These are phyloP conservation scores for Rugalucina vietnamica DNA, from an alignment of 2,888 invertebrate species.

Conservation along the genomic window DNA sequence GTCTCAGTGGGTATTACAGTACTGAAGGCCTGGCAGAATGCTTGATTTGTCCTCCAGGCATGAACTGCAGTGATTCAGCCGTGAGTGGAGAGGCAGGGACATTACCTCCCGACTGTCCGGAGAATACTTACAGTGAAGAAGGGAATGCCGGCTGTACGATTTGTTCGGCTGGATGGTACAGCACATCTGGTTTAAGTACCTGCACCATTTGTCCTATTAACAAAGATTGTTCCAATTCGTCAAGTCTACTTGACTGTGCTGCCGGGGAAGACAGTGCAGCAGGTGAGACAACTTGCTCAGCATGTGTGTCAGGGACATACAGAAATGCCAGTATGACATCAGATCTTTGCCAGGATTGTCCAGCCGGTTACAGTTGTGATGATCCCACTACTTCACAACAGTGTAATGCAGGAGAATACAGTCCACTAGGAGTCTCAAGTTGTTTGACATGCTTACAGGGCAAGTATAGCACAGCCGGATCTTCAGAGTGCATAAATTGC, in stretches of 20 bases:
- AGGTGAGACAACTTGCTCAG: constrained; percentile 60
- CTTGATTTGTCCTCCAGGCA: constrained; percentile 53
- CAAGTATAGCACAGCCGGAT: neutral
- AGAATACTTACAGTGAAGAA: constrained; percentile 75
- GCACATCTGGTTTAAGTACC: too few species aligned
- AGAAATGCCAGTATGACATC: neutral
- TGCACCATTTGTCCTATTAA: constrained; percentile 19
- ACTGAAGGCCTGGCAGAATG: constrained; percentile 23
- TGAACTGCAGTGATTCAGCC: constrained; percentile 44
- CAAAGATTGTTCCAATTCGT: constrained; percentile 8
- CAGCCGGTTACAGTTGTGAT: neutral
- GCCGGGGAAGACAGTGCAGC: constrained; percentile 67
- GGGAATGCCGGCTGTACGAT: constrained; percentile 72
- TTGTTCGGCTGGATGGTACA: constrained; percentile 66
- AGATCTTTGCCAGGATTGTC: neutral
- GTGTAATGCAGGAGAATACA: neutral
- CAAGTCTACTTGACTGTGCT: constrained; percentile 64
- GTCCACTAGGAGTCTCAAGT: neutral
- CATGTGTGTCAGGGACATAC: constrained; percentile 43
- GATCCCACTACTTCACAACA: neutral
- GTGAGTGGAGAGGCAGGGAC: constrained; percentile 5
- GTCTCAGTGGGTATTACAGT: constrained; percentile 45
- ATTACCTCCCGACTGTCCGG: constrained; percentile 69
- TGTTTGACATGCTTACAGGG: neutral
- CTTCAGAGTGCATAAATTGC: neutral